Conservation (phyloP, 1,140 invertebrate species). For the Tetramorium alpestre region DNA sequence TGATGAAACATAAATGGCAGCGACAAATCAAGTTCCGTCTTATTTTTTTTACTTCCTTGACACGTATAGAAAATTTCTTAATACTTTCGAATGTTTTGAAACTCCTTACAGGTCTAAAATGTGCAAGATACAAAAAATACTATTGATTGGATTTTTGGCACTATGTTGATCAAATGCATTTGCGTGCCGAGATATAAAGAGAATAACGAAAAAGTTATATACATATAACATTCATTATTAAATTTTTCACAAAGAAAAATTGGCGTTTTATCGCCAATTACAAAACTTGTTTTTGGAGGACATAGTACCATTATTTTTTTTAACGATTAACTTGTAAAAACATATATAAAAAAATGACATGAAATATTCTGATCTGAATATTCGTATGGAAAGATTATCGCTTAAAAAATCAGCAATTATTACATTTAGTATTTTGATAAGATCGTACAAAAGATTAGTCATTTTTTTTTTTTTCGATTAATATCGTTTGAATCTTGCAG, state of each 20-base stretch:
- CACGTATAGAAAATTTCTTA: constrained; percentile 55
- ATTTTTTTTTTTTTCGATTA: constrained; percentile 7
- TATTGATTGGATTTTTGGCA: constrained; percentile 53
- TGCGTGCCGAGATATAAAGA: constrained; percentile 17
- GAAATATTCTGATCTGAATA: constrained; percentile 15
- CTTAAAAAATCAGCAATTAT: not conserved
- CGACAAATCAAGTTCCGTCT: constrained; percentile 53
- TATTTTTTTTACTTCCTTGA: constrained; percentile 52
- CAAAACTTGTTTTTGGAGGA: constrained; percentile 27
- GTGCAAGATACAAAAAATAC: constrained; percentile 53
- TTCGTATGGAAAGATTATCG: not conserved
- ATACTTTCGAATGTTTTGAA: constrained; percentile 39
- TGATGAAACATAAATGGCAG: constrained; percentile 52
- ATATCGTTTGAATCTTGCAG: constrained; percentile 49
- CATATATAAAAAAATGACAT: not conserved
- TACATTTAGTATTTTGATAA: constrained; percentile 13
- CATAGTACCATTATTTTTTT: constrained; percentile 61
- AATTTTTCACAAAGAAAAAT: constrained; percentile 32
- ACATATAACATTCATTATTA: constrained; percentile 23
- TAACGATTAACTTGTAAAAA: constrained; percentile 21
- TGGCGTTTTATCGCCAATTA: not conserved
- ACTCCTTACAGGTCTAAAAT: constrained; percentile 53
- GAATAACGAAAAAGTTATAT: constrained; percentile 28
- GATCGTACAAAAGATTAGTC: constrained; percentile 58
- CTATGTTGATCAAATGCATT: constrained; percentile 37